Evolutionary conservation across 2,797 vertebrate genomes (phyloP).

Genomic region (Gymnothorax reevesii): DNA sequence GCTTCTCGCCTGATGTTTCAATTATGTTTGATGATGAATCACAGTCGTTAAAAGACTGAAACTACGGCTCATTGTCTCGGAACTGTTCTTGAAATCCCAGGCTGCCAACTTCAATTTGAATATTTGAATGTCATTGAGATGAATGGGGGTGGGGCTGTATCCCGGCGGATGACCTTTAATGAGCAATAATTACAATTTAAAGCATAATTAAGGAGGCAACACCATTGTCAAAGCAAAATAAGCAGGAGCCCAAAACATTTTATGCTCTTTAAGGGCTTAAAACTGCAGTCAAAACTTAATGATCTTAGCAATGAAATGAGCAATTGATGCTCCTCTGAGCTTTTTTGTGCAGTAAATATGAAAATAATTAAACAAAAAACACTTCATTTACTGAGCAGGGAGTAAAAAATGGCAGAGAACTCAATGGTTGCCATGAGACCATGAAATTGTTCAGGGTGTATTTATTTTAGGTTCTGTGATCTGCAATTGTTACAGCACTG

Average conservation of each 20-base stretch:
- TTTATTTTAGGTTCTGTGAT: background rate
- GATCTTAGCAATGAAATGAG: background rate
- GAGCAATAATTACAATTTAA: constrained; percentile 52
- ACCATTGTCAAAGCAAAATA: constrained; percentile 29
- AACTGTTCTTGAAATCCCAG: constrained; percentile 45
- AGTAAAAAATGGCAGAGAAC: background rate
- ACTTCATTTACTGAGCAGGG: background rate
- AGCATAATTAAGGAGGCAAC: constrained; percentile 38
- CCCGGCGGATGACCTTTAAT: constrained; percentile 43
- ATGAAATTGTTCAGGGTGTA: background rate
- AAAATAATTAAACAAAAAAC: background rate
- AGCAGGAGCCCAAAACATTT: background rate
- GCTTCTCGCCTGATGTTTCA: constrained; percentile 40
- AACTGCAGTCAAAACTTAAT: background rate
- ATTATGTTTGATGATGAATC: constrained; percentile 47
- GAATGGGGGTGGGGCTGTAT: constrained; percentile 32
- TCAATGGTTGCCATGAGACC: background rate
- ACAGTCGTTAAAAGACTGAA: constrained; percentile 40
- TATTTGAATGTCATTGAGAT: constrained; percentile 46
- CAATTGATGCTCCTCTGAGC: background rate
- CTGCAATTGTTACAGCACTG: background rate
- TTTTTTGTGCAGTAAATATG: background rate
- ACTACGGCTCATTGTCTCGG: constrained; percentile 42
- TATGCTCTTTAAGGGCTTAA: background rate
- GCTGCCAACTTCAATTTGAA: constrained; percentile 45